Conservation (phyloP, 2,797 vertebrate genomes). For the Spinibarbus caldwelli region DNA sequence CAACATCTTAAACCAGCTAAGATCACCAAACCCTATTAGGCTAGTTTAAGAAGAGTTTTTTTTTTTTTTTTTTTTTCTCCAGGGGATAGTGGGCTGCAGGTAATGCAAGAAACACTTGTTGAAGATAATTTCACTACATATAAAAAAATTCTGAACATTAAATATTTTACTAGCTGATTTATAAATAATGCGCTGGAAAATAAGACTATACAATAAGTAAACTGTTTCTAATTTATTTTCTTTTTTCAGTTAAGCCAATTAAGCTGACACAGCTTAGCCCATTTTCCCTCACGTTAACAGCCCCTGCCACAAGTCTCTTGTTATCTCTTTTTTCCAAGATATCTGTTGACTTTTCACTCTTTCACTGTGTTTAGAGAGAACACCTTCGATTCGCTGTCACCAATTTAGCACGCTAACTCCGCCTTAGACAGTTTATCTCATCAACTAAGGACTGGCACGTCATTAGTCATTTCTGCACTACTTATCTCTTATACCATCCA, state of each 20-base stretch:
- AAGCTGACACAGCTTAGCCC: not conserved
- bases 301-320: not conserved
- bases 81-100: no score
- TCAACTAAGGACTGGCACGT: slow-evolving; percentile 38
- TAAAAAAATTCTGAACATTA: no score
- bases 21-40: no score
- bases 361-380: slow-evolving; percentile 2
- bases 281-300: not conserved
- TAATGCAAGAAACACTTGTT: no score
- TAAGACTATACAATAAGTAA: not conserved
- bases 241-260: not conserved
- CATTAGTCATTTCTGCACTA: slow-evolving; percentile 50
- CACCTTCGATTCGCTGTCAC: slow-evolving; percentile 39
- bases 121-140: no score
- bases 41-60: no score
- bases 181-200: not conserved
- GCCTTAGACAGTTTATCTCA: slow-evolving; percentile 49
- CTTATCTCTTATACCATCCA: slow-evolving; percentile 24
- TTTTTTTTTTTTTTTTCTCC: no score
- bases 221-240: no score
- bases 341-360: slow-evolving; percentile 32
- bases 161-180: no score
- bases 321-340: slow-evolving; percentile 35
- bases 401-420: slow-evolving; percentile 47
- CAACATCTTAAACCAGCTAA: no score